phyloP scores from a whole-genome alignment of 2,113 vertebrate species.

The Pseudolaguvia tuberculata region DNA sequence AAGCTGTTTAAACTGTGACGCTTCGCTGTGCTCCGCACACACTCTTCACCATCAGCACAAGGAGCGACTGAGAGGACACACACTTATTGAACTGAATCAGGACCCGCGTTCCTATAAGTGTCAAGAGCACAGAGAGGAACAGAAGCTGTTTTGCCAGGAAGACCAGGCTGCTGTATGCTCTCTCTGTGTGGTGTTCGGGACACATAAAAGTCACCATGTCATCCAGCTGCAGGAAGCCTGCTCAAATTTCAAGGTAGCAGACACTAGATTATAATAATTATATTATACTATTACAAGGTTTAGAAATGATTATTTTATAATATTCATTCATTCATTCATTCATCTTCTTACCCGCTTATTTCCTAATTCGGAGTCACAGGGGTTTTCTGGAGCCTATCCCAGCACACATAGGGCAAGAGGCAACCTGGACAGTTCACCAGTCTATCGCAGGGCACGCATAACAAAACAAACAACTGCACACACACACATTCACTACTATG shows the following conservation, averaged over 20 bases:
- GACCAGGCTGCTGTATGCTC: slow-evolving; percentile 63
- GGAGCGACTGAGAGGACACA: slow-evolving; percentile 62
- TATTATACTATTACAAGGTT: not conserved
- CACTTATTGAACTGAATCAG: slow-evolving; percentile 60
- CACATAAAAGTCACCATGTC: slow-evolving; percentile 63
- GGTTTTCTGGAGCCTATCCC: too few species aligned
- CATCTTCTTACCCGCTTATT: too few species aligned
- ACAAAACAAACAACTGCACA: too few species aligned
- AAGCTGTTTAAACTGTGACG: slow-evolving; percentile 69
- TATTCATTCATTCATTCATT: too few species aligned
- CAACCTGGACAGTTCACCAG: too few species aligned
- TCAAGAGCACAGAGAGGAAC: slow-evolving; percentile 65
- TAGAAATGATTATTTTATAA: too few species aligned
- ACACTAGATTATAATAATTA: not conserved
- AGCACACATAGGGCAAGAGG: too few species aligned
- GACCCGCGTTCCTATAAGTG: slow-evolving; percentile 67
- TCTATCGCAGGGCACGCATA: too few species aligned
- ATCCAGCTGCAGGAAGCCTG: slow-evolving; percentile 61
- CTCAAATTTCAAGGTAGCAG: slow-evolving; percentile 60
- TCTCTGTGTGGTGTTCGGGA: slow-evolving; percentile 63
- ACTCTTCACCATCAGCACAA: slow-evolving; percentile 62
- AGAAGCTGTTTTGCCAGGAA: slow-evolving; percentile 67
- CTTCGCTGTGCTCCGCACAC: slow-evolving; percentile 64
- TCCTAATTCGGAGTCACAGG: too few species aligned
- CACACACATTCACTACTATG: too few species aligned